These are phyloP conservation scores for Drosophila bifasciata DNA, from an alignment of 1,140 invertebrate genomes.

Conservation along the genomic window DNA sequence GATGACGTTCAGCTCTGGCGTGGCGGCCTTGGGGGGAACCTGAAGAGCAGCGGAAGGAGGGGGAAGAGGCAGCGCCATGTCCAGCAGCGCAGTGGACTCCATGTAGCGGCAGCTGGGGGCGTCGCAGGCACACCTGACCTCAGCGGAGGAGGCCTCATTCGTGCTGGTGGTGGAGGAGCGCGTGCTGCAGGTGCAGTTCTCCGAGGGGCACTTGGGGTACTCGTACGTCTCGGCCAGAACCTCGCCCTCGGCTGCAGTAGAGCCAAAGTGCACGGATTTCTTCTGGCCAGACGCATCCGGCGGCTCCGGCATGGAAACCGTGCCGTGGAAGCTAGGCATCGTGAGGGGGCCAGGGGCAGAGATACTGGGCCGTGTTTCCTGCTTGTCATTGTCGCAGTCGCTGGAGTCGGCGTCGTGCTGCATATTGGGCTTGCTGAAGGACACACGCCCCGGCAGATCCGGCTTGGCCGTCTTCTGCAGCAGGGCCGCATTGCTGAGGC, in stretches of 20 bases:
- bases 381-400: conserved; percentile 79
- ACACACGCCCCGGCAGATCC: conserved; percentile 79
- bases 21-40: conserved; percentile 20
- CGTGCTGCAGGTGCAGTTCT: conserved; percentile 80
- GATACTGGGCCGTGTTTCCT: conserved; percentile 50
- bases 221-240: conserved; percentile 77
- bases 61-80: background rate
- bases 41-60: background rate
- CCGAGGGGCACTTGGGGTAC: conserved; percentile 79
- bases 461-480: conserved; percentile 64
- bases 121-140: conserved; percentile 69
- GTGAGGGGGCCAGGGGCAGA: conserved; percentile 70
- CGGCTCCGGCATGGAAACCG: conserved; percentile 40
- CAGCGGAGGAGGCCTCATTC: conserved; percentile 41
- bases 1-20: conserved; percentile 71
- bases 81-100: conserved; percentile 11
- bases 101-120: conserved; percentile 63
- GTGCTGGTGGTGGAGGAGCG: conserved; percentile 70
- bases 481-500: conserved; percentile 44
- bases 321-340: conserved; percentile 39
- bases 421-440: conserved; percentile 74
- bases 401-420: conserved; percentile 69
- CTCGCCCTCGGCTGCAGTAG: conserved; percentile 51
- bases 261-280: conserved; percentile 76
- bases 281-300: conserved; percentile 50